Evolutionary conservation across 1,140 invertebrate species (phyloP), one percentile per base, ranked within the genome.

Genomic region (Drosophila trapezifrons): DNA sequence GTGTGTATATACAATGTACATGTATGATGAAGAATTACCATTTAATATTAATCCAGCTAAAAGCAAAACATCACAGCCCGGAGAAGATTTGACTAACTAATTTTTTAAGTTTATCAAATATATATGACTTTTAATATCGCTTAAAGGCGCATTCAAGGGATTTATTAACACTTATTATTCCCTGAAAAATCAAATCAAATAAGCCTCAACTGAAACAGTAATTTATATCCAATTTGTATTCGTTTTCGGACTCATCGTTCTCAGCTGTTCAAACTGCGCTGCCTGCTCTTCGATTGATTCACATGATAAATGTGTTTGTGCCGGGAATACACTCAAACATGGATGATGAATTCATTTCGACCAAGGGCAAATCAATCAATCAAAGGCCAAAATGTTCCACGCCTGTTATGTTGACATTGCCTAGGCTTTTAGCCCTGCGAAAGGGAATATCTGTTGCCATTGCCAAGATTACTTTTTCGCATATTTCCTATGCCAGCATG

Each of bases 341-440:
- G 82, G 46, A 84, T 84, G 80, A 84, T 60, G 46, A 80, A 80
- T 84, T 80, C 76, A 75, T 77, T 86, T 70, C 20, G 62, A 52
- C 43, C 69, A 38, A 81, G 67, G 64, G 55, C 70, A 63, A 71
- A 86, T 79, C 83, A 70, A 86, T 86, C 83, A 86, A 79, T 79
- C 49, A 70, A 55, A 70, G 51, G 20, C 69, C 54, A 43, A 64
- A 60, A 51, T 57, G 55, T 56, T 32, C 59, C 64, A 65, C 37
- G 80, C 40, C 75, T 45, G 22, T 18, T 35, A 25, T 43, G 52
- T 73, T 47, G 54, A 43, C 63, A 52, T 43, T 18, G 45, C 29
- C 32, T 20, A 47, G 27, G 17, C 20, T 29, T 37, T 63, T 18
- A 29, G 56, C 22, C 38, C 1, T 13, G 38, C 27, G 29, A 17